phyloP scores from a whole-genome alignment of 2,113 vertebrate genomes.

The Murina feae region DNA sequence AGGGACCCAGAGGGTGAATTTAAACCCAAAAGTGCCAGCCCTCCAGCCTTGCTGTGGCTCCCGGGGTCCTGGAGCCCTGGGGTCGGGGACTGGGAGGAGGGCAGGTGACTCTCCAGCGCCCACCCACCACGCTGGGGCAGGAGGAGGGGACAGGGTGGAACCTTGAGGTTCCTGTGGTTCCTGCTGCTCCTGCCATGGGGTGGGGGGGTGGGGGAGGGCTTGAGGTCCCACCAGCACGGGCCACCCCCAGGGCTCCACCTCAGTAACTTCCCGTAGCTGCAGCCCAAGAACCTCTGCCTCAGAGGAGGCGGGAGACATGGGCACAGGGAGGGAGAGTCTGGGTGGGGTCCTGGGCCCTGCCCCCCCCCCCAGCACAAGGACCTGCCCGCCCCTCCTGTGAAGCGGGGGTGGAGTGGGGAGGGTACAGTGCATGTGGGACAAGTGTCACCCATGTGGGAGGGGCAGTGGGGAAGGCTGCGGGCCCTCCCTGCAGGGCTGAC shows the following conservation, averaged over 20 bases:
- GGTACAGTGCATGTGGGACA: accelerated
- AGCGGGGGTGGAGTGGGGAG: too few relatives aligned
- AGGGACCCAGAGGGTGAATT: not conserved
- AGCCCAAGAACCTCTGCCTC: not conserved
- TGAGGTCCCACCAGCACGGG: accelerated
- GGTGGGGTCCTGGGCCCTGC: not conserved
- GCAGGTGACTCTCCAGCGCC: not conserved
- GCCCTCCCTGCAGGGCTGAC: not conserved
- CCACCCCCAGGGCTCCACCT: not conserved
- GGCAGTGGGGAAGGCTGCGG: too few relatives aligned
- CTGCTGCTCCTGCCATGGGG: not conserved
- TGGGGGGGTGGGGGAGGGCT: not conserved
- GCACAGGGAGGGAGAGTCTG: not conserved
- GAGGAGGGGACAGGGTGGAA: not conserved
- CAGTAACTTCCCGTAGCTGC: not conserved
- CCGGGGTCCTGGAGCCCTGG: too few relatives aligned
- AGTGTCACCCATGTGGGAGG: not conserved
- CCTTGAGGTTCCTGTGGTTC: not conserved
- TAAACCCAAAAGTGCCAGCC: not conserved
- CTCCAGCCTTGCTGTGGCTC: not conserved
- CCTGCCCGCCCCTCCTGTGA: not conserved
- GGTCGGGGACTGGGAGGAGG: accelerated
- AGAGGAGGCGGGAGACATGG: not conserved
- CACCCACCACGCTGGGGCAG: not conserved
- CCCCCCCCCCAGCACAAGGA: not conserved